Evolutionary conservation across 2,888 invertebrate species (phyloP), one percentile per base, ranked within the genome.

Genomic region (Morinoia aosen): DNA sequence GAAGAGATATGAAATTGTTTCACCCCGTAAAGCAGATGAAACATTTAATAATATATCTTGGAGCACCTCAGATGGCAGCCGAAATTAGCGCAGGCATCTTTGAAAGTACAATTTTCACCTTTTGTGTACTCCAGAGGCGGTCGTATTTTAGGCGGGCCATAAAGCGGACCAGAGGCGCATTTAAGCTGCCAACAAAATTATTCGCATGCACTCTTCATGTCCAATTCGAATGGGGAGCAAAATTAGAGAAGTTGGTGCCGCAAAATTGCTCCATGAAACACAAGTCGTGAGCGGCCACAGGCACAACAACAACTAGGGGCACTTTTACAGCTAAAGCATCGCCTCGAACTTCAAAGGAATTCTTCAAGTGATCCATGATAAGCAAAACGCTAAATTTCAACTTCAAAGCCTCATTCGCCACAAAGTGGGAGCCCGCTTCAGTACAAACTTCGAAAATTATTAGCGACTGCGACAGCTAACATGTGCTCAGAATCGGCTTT

Each of bases 81-180:
- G 76, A 76, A 76, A 76, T 76, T 76, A 76, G 76, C 25, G 76
- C 76, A 76, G 76, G 76, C 76, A 76, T 76, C 76, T 76, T 76
- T 76, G 76, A 10, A 33, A 76, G 76, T 76, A 33, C 25, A 76
- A 76, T 76, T 76, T 76, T 76, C 76, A 76, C 76, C 76, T 76
- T 76, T 76, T 76, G 76, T 76, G 76, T 76, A 76, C 76, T 76
- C 76, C 76, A 76, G 76, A 76, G 76, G 76, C 76, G 76, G 76
- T 76, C 76, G 25, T 76, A 76, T 76, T 76, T 76, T 76, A 76
- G 76, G 76, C 33, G 33, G 76, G 76, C 76, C 76, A 76, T 76
- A 76, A 76, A 76, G 76, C 76, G 76, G 76, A 76, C 76, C 76
- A 76, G 76, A 76, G 76, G 76, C 10, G 76, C 76, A 76, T 76